Conservation (phyloP, 1,140 invertebrate species). For the Oryzaephilus surinamensis region DNA sequence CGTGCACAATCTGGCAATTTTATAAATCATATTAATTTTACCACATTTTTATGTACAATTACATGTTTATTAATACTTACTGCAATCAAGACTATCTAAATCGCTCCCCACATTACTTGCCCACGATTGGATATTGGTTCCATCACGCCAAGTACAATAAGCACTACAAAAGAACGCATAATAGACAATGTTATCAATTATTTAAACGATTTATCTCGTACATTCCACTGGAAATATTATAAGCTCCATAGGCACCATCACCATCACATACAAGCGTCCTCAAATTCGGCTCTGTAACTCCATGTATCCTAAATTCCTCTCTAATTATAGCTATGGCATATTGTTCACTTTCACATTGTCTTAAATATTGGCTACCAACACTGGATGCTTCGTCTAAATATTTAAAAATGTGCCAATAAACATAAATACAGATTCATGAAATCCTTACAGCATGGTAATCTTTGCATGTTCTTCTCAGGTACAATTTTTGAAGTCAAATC, state of each 20-base stretch:
- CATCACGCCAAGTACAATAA: conserved; percentile 43
- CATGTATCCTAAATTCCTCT: conserved; percentile 40
- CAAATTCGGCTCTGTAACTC: conserved; percentile 37
- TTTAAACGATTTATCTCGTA: conserved; percentile 28
- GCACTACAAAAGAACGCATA: conserved; percentile 37
- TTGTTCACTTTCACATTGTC: conserved; percentile 47
- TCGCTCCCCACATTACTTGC: conserved; percentile 32
- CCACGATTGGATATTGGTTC: conserved; percentile 39
- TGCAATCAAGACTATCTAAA: conserved; percentile 39
- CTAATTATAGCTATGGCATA: conserved; percentile 38
- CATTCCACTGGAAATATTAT: conserved; percentile 40
- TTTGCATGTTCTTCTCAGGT: conserved; percentile 39
- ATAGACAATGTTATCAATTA: conserved; percentile 4
- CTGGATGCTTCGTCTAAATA: not conserved
- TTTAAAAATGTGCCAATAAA: not conserved
- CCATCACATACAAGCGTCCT: conserved; percentile 42
- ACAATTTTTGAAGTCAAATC: conserved; percentile 39
- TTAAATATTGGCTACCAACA: conserved; percentile 41
- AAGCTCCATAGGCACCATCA: conserved; percentile 47
- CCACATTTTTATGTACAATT: conserved; percentile 1
- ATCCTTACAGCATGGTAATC: conserved; percentile 49
- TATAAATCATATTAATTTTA: no score
- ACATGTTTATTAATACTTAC: conserved; percentile 37
- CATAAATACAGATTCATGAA: not conserved
- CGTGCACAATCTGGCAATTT: conserved; percentile 42